Conservation (phyloP, 2,888 invertebrate genomes). For the Zele albiditarsus region DNA sequence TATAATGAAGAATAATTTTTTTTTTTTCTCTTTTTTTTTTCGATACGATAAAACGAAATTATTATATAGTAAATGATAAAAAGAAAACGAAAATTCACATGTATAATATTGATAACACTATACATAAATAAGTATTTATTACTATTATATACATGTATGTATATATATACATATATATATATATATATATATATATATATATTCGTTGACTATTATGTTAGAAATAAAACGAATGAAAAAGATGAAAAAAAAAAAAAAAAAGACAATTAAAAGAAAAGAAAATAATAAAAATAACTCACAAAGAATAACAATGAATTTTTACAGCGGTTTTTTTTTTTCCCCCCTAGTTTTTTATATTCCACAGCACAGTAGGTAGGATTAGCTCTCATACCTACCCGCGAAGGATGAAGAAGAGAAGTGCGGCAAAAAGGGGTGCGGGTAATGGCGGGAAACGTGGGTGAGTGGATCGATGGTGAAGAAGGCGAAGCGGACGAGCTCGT, state of each 20-base stretch:
- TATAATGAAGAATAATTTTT: conserved; percentile 47
- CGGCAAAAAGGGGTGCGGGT: conserved; percentile 19
- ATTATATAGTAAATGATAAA: conserved; percentile 37
- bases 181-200: conserved; percentile 52
- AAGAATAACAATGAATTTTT: conserved; percentile 15
- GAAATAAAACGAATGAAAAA: conserved; percentile 59
- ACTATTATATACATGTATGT: conserved; percentile 53
- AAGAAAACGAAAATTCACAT: conserved; percentile 48
- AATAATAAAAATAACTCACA: conserved; percentile 27
- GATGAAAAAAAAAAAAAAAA: conserved; percentile 17
- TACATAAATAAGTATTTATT: conserved; percentile 56
- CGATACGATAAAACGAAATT: conserved; percentile 42
- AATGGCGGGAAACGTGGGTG: conserved; percentile 32
- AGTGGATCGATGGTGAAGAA: conserved; percentile 36
- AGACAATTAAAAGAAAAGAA: conserved; percentile 23
- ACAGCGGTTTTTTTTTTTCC: not conserved
- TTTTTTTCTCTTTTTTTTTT: not conserved
- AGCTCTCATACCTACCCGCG: conserved; percentile 5
- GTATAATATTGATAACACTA: conserved; percentile 58
- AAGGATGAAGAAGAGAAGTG: conserved; percentile 12
- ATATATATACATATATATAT: conserved; percentile 45
- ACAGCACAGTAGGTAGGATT: conserved; percentile 16
- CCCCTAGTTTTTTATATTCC: conserved; percentile 13
- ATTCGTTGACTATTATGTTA: conserved; percentile 68
- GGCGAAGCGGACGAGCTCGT: conserved; percentile 20